Base-by-base conservation (phyloP, 2,113 vertebrate genomes). In the Orycteropus afer region DNA sequence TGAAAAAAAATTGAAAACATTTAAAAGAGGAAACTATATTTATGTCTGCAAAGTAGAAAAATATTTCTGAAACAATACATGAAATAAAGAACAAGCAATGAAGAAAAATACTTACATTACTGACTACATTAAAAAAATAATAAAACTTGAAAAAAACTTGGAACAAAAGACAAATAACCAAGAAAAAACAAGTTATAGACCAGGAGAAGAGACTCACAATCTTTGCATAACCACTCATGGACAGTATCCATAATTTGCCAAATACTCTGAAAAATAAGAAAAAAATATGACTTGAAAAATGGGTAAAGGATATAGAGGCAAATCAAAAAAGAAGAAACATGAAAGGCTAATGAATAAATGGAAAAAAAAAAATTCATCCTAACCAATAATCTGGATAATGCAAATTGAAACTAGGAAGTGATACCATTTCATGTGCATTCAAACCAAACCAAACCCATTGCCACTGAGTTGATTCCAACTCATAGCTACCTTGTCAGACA, bases 331-430 rank as follows among this genome's bases (percentile, higher is more conserved):
- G 40, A 96, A 91, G 37, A 88, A 94, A 73, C 18, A 53, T 5
- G 4, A 93, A 55, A 18, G 51, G 7, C 37, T 95, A n/a, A 81
- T 53, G 78, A 90, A 63, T 86, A 96, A 85, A 87, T 82, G 53
- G 90, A 78, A 65, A 88, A 27, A 85, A 65, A 88, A 27, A 85
- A 51, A 10, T 22, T 65, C 18, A 84, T 88, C 32, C 69, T 57
- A 86, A 85, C 53, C 59, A 90, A 9, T 86, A 88, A 94, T 59
- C 40, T 88, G 32, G 9, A 95, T 94, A 91, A 86, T 57, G 7
- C 42, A 86, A 90, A 59, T 87, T 83, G 42, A 91, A 74, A 47
- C 37, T 37, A 79, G 45, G 29, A 23, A 69, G 27, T 86, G 71
- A 67, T 71, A 63, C 49, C 18, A 63, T 89, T 49, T 91, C 25